Evolutionary conservation across 2,888 invertebrate species (phyloP).

Genomic region (Pedicia rivosa): DNA sequence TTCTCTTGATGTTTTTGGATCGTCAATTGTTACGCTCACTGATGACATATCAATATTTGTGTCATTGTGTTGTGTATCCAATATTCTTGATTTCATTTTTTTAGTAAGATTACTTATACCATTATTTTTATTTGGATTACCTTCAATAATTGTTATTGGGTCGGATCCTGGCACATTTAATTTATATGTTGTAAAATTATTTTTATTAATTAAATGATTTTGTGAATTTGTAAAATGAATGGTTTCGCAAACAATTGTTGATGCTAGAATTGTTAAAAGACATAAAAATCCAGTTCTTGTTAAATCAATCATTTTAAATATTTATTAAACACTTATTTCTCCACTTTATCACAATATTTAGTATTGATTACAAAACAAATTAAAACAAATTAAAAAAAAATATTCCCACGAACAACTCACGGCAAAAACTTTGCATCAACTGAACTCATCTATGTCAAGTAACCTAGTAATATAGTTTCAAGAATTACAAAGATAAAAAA

Average conservation of each 20-base stretch:
- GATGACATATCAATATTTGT: slow-evolving; percentile 9
- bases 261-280: slow-evolving; percentile 3
- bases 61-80: too few relatives aligned
- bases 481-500: too few relatives aligned
- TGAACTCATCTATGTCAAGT: slow-evolving; percentile 12
- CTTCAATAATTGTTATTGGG: slow-evolving; percentile 41
- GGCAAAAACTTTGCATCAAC: slow-evolving; percentile 13
- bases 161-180: slow-evolving; percentile 39
- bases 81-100: too few relatives aligned
- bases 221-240: slow-evolving; percentile 16
- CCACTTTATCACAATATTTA: background rate
- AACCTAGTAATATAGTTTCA: slow-evolving; percentile 18
- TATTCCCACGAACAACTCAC: background rate
- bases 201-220: slow-evolving; percentile 21
- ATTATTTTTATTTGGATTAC: slow-evolving; percentile 16
- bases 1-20: slow-evolving; percentile 3
- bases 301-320: slow-evolving; percentile 3
- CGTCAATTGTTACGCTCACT: slow-evolving; percentile 7
- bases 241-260: slow-evolving; percentile 11
- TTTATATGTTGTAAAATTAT: slow-evolving; percentile 34
- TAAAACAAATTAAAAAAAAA: background rate
- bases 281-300: too few relatives aligned
- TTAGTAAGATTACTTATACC: slow-evolving; percentile 19
- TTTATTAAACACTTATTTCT: background rate
- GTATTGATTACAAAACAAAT: background rate